Percentiles rank a stretch among this genome's conserved stretches.
phyloP scores from a whole-genome alignment of 2,113 vertebrate species.

The Sphaerodactylus townsendi region DNA sequence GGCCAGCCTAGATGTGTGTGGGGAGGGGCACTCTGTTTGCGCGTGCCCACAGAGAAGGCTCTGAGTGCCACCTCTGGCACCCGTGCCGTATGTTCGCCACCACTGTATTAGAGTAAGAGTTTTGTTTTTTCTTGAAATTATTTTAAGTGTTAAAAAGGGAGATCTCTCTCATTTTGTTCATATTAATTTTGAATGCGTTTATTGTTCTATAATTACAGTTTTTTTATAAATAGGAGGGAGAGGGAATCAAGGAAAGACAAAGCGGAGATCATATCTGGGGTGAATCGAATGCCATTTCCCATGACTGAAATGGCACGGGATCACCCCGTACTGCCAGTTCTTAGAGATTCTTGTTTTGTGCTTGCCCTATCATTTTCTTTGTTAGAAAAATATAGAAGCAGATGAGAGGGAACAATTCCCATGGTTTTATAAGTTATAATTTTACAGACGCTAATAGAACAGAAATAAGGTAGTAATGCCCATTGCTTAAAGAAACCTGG shows the following conservation, averaged over 20 bases:
- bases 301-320: background rate
- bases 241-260: background rate
- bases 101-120: background rate
- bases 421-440: background rate
- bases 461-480: background rate
- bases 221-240: background rate
- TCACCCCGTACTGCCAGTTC: background rate
- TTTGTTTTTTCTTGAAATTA: background rate
- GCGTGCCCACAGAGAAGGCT: no score
- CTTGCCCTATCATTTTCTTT: background rate
- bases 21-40: no score
- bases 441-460: background rate
- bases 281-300: background rate
- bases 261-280: background rate
- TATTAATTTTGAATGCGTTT: background rate
- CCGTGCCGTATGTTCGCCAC: no score
- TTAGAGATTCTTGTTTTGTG: background rate
- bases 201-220: background rate
- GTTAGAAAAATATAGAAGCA: background rate
- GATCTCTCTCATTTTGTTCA: background rate
- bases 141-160: no score
- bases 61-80: no score
- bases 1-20: no score
- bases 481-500: background rate
- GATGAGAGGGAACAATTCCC: background rate